Conservation (phyloP, 2,888 invertebrate species). For the Strigamia transsilvanica region DNA sequence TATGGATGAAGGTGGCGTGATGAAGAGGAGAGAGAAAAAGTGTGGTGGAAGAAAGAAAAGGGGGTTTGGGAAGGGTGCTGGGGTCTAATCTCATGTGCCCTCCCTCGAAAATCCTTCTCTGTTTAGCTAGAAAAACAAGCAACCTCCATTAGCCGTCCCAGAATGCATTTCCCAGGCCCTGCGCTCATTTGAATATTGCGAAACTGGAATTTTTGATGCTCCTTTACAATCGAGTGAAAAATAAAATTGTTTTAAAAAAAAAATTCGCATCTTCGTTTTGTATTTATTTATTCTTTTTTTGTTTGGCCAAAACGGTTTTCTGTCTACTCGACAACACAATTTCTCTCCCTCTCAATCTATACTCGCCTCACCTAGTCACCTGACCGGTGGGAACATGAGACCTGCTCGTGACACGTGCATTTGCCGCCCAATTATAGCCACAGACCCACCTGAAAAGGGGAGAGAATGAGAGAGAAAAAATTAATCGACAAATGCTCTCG, state of each 20-base stretch:
- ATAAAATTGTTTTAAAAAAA: neutral
- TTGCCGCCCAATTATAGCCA: slow-evolving; percentile 45
- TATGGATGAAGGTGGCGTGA: slow-evolving; percentile 1
- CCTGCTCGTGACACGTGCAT: slow-evolving; percentile 49
- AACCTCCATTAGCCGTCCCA: slow-evolving; percentile 40
- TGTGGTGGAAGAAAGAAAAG: neutral
- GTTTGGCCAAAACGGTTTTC: neutral
- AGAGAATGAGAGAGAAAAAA: neutral
- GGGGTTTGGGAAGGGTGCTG: neutral
- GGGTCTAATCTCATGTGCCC: slow-evolving; percentile 1
- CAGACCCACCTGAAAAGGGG: slow-evolving; percentile 18
- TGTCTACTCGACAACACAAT: slow-evolving; percentile 41
- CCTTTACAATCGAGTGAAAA: no score
- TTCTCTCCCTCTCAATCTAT: slow-evolving; percentile 37
- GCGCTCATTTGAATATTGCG: slow-evolving; percentile 18
- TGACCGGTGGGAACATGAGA: slow-evolving; percentile 49
- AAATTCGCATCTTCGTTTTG: neutral
- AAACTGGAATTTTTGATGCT: neutral
- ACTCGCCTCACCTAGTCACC: slow-evolving; percentile 42
- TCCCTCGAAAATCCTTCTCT: slow-evolving; percentile 1
- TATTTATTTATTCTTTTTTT: neutral
- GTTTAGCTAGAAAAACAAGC: neutral
- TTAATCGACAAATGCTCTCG: slow-evolving; percentile 48
- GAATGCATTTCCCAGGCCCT: slow-evolving; percentile 40
- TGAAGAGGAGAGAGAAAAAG: no score